Percentiles rank a stretch among this genome's conserved stretches.
Evolutionary conservation across 2,113 vertebrate genomes (phyloP).

Genomic region (Phalacrocorax pelagicus): DNA sequence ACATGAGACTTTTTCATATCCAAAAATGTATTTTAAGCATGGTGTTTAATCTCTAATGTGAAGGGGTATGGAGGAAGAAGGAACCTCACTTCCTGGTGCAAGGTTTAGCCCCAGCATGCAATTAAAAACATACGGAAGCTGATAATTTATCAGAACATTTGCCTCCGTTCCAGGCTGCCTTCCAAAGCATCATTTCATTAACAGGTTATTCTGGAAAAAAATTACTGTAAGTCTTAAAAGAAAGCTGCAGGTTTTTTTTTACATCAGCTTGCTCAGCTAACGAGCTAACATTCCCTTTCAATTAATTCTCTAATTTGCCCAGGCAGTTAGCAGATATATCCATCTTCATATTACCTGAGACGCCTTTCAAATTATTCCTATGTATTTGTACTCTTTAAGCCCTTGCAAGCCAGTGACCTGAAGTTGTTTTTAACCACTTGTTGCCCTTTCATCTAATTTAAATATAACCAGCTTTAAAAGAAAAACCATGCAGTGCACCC

Average conservation of each 20-base stretch:
- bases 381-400: not conserved
- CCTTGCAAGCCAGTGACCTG: not conserved
- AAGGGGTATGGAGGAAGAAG: not conserved
- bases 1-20: not conserved
- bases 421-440: constrained; percentile 6
- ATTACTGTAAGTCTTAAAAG: not conserved
- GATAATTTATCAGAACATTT: not conserved
- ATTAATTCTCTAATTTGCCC: constrained; percentile 42
- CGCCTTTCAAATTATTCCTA: constrained; percentile 3
- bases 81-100: not conserved
- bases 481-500: not conserved
- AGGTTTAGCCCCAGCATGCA: not conserved
- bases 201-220: not conserved
- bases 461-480: not conserved
- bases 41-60: not conserved
- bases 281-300: constrained; percentile 28
- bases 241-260: not conserved
- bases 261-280: constrained; percentile 11
- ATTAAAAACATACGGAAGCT: not conserved
- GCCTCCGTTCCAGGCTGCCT: not conserved
- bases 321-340: constrained; percentile 10
- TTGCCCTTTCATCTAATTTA: constrained; percentile 13
- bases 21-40: not conserved
- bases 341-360: constrained; percentile 12
- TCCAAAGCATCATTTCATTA: constrained; percentile 17